These are phyloP conservation scores for Oxystoma pomonae DNA, from an alignment of 2,888 invertebrate genomes.

Conservation along the genomic window DNA sequence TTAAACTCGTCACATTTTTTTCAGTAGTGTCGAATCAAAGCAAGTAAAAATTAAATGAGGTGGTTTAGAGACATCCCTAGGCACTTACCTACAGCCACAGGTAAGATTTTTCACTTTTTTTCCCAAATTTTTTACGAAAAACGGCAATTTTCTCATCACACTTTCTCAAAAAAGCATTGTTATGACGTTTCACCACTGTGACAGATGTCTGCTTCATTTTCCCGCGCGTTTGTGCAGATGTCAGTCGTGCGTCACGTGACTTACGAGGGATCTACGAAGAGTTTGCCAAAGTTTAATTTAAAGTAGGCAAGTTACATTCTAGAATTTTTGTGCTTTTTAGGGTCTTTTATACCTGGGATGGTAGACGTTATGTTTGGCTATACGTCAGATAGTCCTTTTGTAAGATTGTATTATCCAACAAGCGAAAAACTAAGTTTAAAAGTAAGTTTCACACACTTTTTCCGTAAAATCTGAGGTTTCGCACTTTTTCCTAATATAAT, in stretches of 20 bases:
- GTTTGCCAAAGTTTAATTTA: neutral
- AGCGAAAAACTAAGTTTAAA: slow-evolving; percentile 43
- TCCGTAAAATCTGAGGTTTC: neutral
- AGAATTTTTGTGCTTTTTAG: slow-evolving; percentile 35
- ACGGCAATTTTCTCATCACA: slow-evolving; percentile 19
- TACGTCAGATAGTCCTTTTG: slow-evolving; percentile 51
- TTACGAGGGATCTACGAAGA: neutral
- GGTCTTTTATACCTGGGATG: slow-evolving; percentile 54
- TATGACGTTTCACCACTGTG: neutral
- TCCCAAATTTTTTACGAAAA: slow-evolving; percentile 10
- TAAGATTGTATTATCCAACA: slow-evolving; percentile 58
- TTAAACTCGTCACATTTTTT: slow-evolving; percentile 3
- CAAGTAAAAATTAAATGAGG: slow-evolving; percentile 12
- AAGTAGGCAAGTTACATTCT: neutral
- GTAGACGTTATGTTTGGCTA: slow-evolving; percentile 56
- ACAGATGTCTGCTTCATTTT: neutral
- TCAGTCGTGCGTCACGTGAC: neutral
- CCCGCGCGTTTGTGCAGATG: neutral
- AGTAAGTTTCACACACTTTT: slow-evolving; percentile 21
- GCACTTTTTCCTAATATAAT: slow-evolving; percentile 7
- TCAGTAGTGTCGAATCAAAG: slow-evolving; percentile 1
- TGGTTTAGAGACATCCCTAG: slow-evolving; percentile 22
- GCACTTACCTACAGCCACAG: slow-evolving; percentile 31
- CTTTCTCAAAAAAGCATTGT: neutral
- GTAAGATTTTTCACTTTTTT: slow-evolving; percentile 23